Conservation (phyloP, 2,888 invertebrate genomes). For the Gnatocerus cornutus region DNA sequence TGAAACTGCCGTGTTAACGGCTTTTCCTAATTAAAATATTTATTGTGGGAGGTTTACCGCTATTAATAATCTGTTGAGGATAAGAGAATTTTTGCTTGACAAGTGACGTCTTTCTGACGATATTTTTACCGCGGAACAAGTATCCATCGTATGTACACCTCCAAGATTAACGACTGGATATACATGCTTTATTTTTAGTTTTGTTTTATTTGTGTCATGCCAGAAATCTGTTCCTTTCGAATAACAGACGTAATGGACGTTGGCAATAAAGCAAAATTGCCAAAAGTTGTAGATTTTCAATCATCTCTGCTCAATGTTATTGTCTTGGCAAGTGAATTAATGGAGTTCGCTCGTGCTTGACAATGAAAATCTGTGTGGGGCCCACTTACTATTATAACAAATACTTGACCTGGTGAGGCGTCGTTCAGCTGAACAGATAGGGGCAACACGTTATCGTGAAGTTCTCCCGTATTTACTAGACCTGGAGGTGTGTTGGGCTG, state of each 20-base stretch:
- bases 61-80: slow-evolving; percentile 30
- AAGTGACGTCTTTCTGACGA: slow-evolving; percentile 39
- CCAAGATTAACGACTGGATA: slow-evolving; percentile 31
- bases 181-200: slow-evolving; percentile 43
- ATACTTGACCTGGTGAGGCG: slow-evolving; percentile 70
- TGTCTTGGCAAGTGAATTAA: slow-evolving; percentile 9
- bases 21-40: slow-evolving; percentile 24
- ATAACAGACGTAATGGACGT: slow-evolving; percentile 34
- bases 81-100: slow-evolving; percentile 17
- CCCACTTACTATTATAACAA: slow-evolving; percentile 71
- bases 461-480: slow-evolving; percentile 47
- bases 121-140: slow-evolving; percentile 31
- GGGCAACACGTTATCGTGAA: slow-evolving; percentile 51
- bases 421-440: slow-evolving; percentile 60
- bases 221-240: slow-evolving; percentile 29
- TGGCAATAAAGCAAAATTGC: slow-evolving; percentile 28
- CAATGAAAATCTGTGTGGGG: slow-evolving; percentile 56
- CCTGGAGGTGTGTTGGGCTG: slow-evolving; percentile 18
- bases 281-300: slow-evolving; percentile 18
- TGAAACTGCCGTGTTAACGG: slow-evolving; percentile 15
- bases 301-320: slow-evolving; percentile 7
- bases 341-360: slow-evolving; percentile 8
- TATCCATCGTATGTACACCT: slow-evolving; percentile 13
- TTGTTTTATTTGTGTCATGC: slow-evolving; percentile 38
- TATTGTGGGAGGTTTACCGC: slow-evolving; percentile 26